Conservation (phyloP, 1,140 invertebrate species). For the Cephus cinctus region DNA sequence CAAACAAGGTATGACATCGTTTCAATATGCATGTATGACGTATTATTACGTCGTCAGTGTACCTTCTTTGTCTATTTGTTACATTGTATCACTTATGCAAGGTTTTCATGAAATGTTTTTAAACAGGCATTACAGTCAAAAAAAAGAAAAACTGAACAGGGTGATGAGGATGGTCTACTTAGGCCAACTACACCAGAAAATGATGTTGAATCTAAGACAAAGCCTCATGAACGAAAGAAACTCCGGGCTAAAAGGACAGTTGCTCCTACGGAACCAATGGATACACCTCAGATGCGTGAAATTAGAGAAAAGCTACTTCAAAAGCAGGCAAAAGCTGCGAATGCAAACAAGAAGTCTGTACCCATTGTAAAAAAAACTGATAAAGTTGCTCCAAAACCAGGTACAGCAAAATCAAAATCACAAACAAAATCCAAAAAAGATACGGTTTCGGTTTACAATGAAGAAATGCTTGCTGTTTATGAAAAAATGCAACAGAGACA, state of each 20-base stretch:
- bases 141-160: conserved; percentile 7
- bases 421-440: not conserved
- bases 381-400: not conserved
- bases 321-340: not conserved
- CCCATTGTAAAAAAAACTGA: not conserved
- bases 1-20: conserved; percentile 13
- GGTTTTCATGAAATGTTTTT: not conserved
- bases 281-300: conserved; percentile 33
- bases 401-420: not conserved
- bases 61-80: not conserved
- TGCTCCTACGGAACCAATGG: not conserved
- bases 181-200: not conserved
- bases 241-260: conserved; percentile 7
- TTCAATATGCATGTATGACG: not conserved
- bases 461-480: too few relatives aligned
- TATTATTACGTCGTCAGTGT: not conserved
- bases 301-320: conserved; percentile 22
- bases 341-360: conserved; percentile 19
- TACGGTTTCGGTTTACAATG: not conserved
- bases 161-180: not conserved
- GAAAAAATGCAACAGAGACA: too few relatives aligned
- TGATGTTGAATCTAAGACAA: conserved; percentile 6
- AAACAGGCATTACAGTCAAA: conserved; percentile 1
- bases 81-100: not conserved
- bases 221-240: not conserved